Evolutionary conservation across 2,797 vertebrate genomes (phyloP), one percentile per base, ranked within the genome.

Genomic region (Peromyscus attwateri): DNA sequence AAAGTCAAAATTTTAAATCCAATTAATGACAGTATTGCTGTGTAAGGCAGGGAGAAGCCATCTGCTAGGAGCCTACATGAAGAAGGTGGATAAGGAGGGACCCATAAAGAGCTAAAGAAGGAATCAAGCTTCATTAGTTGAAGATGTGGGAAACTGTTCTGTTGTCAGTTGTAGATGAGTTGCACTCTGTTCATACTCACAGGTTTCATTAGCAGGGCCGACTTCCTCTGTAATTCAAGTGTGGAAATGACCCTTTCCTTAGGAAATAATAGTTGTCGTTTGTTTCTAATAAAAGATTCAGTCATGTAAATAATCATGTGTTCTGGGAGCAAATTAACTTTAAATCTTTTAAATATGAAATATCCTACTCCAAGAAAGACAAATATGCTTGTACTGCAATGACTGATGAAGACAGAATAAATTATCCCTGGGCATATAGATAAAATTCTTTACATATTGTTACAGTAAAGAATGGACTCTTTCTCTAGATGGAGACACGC

Each of bases 231-330:
- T 57, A 96, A 96, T 91, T 93, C 80, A 89, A 89, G 23, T 90
- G 40, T 70, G 34, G 95, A 94, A 92, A 93, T 75, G 23, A 93
- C 70, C 27, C 92, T 93, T 96, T 96, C 60, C 95, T 95, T 83
- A 95, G 40, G 91, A 96, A 95, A 93, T 3, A 87, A 40, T 40
- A 6, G 4, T 83, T 75, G 7, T 13, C 37, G 94, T 95, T 87
- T 60, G 80, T 87, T 96, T 93, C 37, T 81, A 94, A 68, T 34
- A 84, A 76, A 95, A 89, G 34, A 81, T 57, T 90, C 34, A 84
- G 1, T 87, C 16, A 11, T 73, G 12, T 77, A 91, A 91, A 92
- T 82, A 60, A 89, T 84, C 62, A 31, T 80, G 9, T 80, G 60
- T 95, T 92, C 75, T 91, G 52, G 17, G 19, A 95, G 13, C 3